These are phyloP conservation scores for Drosophila nr. medialis DNA, from an alignment of 2,888 invertebrate genomes.

Conservation along the genomic window DNA sequence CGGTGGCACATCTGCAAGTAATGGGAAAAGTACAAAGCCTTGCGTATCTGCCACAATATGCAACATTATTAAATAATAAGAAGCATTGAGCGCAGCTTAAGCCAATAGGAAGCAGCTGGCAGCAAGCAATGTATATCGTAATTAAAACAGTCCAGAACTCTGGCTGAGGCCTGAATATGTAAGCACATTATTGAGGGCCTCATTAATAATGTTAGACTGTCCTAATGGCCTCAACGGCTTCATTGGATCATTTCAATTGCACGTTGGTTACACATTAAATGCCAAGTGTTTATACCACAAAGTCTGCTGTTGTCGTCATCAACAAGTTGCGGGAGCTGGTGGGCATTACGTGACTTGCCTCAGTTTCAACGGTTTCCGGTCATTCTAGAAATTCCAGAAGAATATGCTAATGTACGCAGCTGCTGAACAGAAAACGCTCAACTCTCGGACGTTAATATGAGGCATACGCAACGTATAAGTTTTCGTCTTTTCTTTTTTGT, in stretches of 20 bases:
- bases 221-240: slow-evolving; percentile 51
- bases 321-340: slow-evolving; percentile 39
- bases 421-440: slow-evolving; percentile 11
- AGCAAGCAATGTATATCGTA: slow-evolving; percentile 1
- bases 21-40: slow-evolving; percentile 18
- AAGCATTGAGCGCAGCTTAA: neutral
- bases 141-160: slow-evolving; percentile 38
- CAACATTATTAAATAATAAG: slow-evolving; percentile 52
- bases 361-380: slow-evolving; percentile 50
- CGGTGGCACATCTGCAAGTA: slow-evolving; percentile 41
- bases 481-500: slow-evolving; percentile 17
- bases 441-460: slow-evolving; percentile 40
- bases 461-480: slow-evolving; percentile 67
- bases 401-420: slow-evolving; percentile 50
- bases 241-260: slow-evolving; percentile 70
- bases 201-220: slow-evolving; percentile 43
- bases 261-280: slow-evolving; percentile 34
- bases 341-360: slow-evolving; percentile 55
- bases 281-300: slow-evolving; percentile 27
- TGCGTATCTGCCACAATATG: slow-evolving; percentile 30
- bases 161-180: slow-evolving; percentile 11
- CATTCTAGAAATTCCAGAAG: slow-evolving; percentile 8
- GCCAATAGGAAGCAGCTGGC: slow-evolving; percentile 33
- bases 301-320: slow-evolving; percentile 36
- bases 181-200: slow-evolving; percentile 15